Evolutionary conservation across 2,888 invertebrate species (phyloP).

Genomic region (Cerceris ruficornis): DNA sequence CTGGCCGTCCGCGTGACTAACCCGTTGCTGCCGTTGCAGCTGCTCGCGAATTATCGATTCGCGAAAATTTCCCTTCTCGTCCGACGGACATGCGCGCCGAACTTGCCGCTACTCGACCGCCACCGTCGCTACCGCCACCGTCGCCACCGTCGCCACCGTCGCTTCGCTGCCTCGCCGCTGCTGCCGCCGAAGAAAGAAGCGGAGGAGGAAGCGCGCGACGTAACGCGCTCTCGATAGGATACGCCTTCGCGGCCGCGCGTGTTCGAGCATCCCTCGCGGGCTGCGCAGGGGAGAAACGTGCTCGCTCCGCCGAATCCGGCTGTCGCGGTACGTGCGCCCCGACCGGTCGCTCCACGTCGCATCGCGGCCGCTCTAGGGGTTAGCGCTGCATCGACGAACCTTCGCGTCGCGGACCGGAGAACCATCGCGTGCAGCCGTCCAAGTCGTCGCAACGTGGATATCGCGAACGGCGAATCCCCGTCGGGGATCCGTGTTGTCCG

Average conservation of each 20-base stretch:
- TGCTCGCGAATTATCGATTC: slow-evolving; percentile 79
- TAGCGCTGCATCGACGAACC: no score
- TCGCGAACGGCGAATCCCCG: no score
- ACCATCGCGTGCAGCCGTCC: no score
- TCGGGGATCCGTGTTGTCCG: no score
- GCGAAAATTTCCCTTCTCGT: slow-evolving; percentile 71
- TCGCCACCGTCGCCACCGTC: no score
- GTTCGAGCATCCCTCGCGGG: neutral
- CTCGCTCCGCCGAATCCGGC: slow-evolving; percentile 12
- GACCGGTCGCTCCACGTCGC: no score
- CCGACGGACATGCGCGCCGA: slow-evolving; percentile 68
- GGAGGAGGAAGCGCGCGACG: slow-evolving; percentile 50
- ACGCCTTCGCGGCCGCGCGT: slow-evolving; percentile 58
- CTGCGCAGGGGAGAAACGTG: slow-evolving; percentile 39
- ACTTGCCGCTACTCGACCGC: slow-evolving; percentile 58
- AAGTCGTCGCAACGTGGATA: no score
- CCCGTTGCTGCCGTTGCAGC: slow-evolving; percentile 74
- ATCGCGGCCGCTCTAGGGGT: no score
- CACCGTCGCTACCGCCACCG: neutral
- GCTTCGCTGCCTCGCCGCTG: no score
- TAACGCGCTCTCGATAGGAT: slow-evolving; percentile 48
- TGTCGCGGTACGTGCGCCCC: slow-evolving; percentile 30
- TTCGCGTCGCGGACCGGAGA: no score
- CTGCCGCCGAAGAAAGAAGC: neutral
- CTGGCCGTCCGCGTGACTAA: slow-evolving; percentile 76